Percentiles rank a stretch among this genome's conserved stretches.
Conservation (phyloP, 2,888 invertebrate species). For the Harmothoe impar region DNA sequence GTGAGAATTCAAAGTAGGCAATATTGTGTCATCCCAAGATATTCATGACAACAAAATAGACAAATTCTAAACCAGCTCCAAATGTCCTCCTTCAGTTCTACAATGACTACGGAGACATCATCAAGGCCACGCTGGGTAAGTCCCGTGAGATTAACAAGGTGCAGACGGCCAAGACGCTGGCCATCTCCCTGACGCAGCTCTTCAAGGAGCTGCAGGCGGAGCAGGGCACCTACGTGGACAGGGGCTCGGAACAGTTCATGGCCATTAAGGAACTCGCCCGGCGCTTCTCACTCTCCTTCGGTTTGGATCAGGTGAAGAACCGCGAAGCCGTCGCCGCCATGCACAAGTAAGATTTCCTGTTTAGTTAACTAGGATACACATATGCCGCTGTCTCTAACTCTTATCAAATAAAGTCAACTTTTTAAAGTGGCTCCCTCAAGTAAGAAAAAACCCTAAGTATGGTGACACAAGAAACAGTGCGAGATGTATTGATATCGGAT, state of each 20-base stretch:
- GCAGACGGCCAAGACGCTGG: slow-evolving; percentile 96
- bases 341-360: slow-evolving; percentile 85
- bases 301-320: slow-evolving; percentile 97
- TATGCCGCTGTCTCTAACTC: neutral
- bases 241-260: slow-evolving; percentile 92
- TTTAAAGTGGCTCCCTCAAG: too few species aligned
- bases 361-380: neutral
- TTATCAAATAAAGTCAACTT: neutral
- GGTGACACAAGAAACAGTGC: too few species aligned
- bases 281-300: slow-evolving; percentile 97
- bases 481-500: too few species aligned
- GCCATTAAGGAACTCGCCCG: slow-evolving; percentile 98
- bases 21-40: too few species aligned
- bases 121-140: slow-evolving; percentile 97
- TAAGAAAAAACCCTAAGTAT: too few species aligned
- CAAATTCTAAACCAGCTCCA: too few species aligned
- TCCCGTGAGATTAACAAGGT: slow-evolving; percentile 98
- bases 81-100: slow-evolving; percentile 89
- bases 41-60: too few species aligned
- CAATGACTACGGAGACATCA: slow-evolving; percentile 99
- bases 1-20: too few species aligned
- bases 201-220: slow-evolving; percentile 89
- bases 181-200: slow-evolving; percentile 93
- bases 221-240: slow-evolving; percentile 85
- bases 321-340: slow-evolving; percentile 97